Evolutionary conservation across 2,888 invertebrate species (phyloP), one percentile per base, ranked within the genome.

Genomic region (Elysia crispata): DNA sequence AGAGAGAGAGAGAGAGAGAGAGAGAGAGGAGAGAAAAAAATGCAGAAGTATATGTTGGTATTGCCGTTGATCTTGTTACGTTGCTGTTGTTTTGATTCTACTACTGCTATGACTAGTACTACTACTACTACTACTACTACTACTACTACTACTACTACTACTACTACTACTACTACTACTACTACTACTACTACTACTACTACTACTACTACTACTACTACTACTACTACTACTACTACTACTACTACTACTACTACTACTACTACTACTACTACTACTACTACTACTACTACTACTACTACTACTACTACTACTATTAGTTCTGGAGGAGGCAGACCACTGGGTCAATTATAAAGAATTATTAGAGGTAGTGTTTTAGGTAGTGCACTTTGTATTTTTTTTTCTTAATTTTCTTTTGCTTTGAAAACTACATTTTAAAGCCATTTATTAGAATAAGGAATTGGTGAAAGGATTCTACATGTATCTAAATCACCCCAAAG

Each of bases 211-310:
- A 54, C 54, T 54, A 54, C 54, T 54, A 54, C 54, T 54, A 54
- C 54, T 54, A 54, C 54, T 54, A 54, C 54, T 54, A 54, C 54
- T 54, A 54, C 54, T 54, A 54, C 54, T 54, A 54, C 54, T 54
- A 54, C 54, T 54, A 64, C 75, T 75, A 64, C 75, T 66, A 62
- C 67, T 64, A 64, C 69, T 66, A 49, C 66, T 66, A 60, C 64
- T 66, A 64, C 66, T 75, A 62, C 75, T 66, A 75, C 75, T 76
- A 64, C 75, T 76, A 76, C 75, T 79, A 76, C 74, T 79, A 76
- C 64, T 79, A 76, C 74, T 76, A 64, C 66, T 79, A 64, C 79
- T 76, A 33, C 75, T 76, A 31, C 75, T 62, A 31, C 50, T 64
- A 30, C 66, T 64, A 62, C 79, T 75, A 77, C 69, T 70, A 77